These are phyloP conservation scores for Ptilodon capucinus DNA, from an alignment of 2,888 invertebrate genomes.

Conservation along the genomic window DNA sequence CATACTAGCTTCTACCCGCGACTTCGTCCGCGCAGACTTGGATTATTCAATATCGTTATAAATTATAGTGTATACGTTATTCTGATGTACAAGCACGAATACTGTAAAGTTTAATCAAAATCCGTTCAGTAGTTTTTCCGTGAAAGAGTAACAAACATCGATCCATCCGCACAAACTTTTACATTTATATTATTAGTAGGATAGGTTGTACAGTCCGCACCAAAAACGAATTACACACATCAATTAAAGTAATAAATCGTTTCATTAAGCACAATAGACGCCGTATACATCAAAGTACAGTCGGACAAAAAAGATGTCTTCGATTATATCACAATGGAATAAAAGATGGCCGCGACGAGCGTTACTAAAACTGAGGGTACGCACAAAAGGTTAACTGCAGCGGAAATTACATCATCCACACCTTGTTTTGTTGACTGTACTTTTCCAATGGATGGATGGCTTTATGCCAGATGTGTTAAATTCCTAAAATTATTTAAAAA, in stretches of 20 bases:
- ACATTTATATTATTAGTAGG: too few species aligned
- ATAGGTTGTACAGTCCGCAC: background rate
- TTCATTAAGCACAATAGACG: conserved; percentile 13
- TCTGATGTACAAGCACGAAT: too few species aligned
- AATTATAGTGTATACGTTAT: too few species aligned
- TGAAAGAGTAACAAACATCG: too few species aligned
- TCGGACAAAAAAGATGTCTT: conserved; percentile 27
- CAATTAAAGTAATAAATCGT: conserved; percentile 16
- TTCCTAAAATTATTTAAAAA: too few species aligned
- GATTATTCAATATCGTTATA: too few species aligned
- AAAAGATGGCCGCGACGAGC: conserved; percentile 35
- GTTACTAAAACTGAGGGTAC: conserved; percentile 39
- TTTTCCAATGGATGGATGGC: conserved; percentile 19
- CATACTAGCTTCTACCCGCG: too few species aligned
- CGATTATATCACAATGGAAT: conserved; percentile 27
- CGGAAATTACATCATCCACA: conserved; percentile 57
- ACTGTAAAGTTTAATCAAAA: too few species aligned
- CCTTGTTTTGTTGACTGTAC: conserved; percentile 53
- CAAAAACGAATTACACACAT: background rate
- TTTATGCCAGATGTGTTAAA: conserved; percentile 8
- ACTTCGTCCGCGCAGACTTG: too few species aligned
- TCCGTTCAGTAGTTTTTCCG: too few species aligned
- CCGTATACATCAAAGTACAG: conserved; percentile 18
- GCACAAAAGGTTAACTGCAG: conserved; percentile 41
- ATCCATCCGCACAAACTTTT: too few species aligned